phyloP scores from a whole-genome alignment of 2,113 vertebrate genomes.

The Pachyramphus minor region DNA sequence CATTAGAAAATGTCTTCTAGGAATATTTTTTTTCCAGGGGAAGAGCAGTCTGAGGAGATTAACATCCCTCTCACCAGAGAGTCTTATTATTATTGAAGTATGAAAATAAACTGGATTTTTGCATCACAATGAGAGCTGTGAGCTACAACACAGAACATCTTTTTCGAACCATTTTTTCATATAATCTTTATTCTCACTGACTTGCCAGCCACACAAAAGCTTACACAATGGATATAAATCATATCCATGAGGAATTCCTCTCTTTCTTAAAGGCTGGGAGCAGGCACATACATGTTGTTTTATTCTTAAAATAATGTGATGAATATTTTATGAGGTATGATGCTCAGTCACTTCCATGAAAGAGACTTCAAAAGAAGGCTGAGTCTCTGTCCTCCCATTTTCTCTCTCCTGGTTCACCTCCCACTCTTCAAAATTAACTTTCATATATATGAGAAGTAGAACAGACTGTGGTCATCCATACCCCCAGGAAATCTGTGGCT shows the following conservation, averaged over 20 bases:
- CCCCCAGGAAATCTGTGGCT: not conserved
- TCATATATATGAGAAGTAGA: not conserved
- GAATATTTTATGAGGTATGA: conserved; percentile 65
- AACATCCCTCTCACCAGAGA: conserved; percentile 47
- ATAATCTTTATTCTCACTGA: conserved; percentile 20
- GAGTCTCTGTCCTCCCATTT: not conserved
- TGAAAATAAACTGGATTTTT: conserved; percentile 56
- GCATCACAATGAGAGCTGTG: not conserved
- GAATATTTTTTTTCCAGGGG: not conserved
- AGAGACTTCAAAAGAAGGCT: conserved; percentile 16
- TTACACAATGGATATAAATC: conserved; percentile 44
- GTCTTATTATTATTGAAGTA: conserved; percentile 42
- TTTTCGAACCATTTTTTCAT: conserved; percentile 14
- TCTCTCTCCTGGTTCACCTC: not conserved
- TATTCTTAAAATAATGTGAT: conserved; percentile 61
- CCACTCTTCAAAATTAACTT: not conserved
- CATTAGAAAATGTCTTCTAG: conserved; percentile 57
- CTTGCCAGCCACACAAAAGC: conserved; percentile 22
- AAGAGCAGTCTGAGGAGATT: conserved; percentile 41
- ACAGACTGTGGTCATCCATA: not conserved
- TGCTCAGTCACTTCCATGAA: conserved; percentile 5
- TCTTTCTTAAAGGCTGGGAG: conserved; percentile 14
- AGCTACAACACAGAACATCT: conserved; percentile 35
- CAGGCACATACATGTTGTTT: conserved; percentile 32
- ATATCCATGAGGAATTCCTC: conserved; percentile 50